phyloP scores from a whole-genome alignment of 37 sponge, comb jelly and placozoan genomes.

The Haliclona indistincta region DNA sequence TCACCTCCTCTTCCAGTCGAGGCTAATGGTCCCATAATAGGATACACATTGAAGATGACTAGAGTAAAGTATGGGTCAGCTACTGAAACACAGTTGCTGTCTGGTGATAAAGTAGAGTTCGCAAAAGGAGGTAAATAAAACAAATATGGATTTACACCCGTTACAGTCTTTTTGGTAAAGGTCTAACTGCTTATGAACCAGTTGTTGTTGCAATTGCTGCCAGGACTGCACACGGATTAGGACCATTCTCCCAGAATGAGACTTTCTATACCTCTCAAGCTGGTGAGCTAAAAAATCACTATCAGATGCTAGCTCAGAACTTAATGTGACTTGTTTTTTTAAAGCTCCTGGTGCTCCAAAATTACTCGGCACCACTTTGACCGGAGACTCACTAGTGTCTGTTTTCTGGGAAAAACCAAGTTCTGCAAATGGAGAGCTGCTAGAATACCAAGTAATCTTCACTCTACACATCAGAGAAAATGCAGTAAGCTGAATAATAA shows the following conservation, averaged over 20 bases:
- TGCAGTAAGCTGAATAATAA: too few species aligned
- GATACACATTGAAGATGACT: not conserved
- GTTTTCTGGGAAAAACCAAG: constrained; percentile 13
- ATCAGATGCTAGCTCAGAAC: not conserved
- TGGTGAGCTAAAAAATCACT: constrained; percentile 21
- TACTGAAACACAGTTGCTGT: too few species aligned
- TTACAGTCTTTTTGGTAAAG: not conserved
- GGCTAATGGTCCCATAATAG: constrained; percentile 16
- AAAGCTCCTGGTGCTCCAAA: not conserved
- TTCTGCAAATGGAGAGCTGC: constrained; percentile 20
- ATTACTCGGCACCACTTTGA: not conserved
- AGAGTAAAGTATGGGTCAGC: not conserved
- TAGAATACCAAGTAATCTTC: constrained; percentile 35
- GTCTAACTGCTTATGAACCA: not conserved
- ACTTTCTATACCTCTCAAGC: constrained; percentile 32
- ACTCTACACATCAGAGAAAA: too few species aligned
- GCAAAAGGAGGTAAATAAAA: not conserved
- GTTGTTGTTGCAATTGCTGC: constrained; percentile 1
- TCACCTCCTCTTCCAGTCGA: constrained; percentile 11
- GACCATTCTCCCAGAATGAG: constrained; percentile 19
- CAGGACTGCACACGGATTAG: constrained; percentile 13
- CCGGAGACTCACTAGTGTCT: not conserved
- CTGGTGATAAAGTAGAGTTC: too few species aligned
- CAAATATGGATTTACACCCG: not conserved
- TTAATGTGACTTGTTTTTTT: not conserved